Conservation (phyloP, 1,140 invertebrate species). For the Papilio machaon region DNA sequence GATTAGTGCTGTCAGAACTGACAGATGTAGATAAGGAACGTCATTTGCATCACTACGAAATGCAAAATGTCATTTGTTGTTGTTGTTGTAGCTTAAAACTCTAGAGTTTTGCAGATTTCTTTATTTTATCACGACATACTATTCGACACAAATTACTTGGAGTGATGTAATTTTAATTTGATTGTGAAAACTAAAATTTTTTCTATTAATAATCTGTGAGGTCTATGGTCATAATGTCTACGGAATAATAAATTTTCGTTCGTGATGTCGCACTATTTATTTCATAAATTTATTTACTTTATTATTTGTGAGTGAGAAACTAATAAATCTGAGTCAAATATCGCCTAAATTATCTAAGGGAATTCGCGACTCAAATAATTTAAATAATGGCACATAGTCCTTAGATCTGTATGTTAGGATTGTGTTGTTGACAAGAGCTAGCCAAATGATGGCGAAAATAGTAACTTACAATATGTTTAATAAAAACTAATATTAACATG, state of each 20-base stretch:
- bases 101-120: neutral
- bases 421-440: conserved; percentile 41
- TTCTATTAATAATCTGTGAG: neutral
- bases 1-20: neutral
- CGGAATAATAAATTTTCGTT: conserved; percentile 43
- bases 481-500: conserved; percentile 57
- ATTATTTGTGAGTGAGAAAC: conserved; percentile 35
- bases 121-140: neutral
- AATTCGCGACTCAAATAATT: neutral
- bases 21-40: neutral
- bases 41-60: neutral
- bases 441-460: conserved; percentile 37
- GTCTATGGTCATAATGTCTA: conserved; percentile 7
- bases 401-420: conserved; percentile 14
- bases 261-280: conserved; percentile 49
- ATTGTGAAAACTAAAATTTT: neutral
- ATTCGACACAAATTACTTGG: neutral
- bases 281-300: conserved; percentile 36
- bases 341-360: neutral
- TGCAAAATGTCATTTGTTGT: neutral
- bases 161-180: neutral
- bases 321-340: conserved; percentile 4
- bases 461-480: conserved; percentile 50
- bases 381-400: conserved; percentile 22
- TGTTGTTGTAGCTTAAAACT: no score